Evolutionary conservation across 2,797 vertebrate species (phyloP).

Genomic region (Periophthalmus magnuspinnatus): DNA sequence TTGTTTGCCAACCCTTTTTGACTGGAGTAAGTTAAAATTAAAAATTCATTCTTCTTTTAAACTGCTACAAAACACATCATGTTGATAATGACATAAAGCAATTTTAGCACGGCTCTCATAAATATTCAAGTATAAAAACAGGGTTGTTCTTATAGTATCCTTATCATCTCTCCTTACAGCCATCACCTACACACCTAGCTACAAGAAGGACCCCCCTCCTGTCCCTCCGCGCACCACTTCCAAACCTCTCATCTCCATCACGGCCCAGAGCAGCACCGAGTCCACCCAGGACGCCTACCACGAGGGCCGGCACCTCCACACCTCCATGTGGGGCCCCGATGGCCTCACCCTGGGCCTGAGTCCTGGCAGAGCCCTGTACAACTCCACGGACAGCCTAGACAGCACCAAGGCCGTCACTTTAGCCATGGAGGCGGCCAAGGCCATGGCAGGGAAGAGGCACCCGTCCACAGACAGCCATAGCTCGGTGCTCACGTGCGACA

Average conservation of each 20-base stretch:
- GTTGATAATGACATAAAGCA: not conserved
- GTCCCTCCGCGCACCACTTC: conserved; percentile 94
- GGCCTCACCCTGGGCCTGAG: conserved; percentile 33
- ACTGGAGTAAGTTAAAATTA: not conserved
- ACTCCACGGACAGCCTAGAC: conserved; percentile 94
- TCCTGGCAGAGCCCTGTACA: conserved; percentile 85
- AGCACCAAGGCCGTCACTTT: conserved; percentile 94
- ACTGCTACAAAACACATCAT: not conserved
- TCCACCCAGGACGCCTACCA: conserved; percentile 97
- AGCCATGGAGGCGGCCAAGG: conserved; percentile 85
- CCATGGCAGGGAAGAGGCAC: conserved; percentile 82
- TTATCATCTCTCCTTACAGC: conserved; percentile 51
- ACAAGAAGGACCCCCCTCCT: conserved; percentile 95
- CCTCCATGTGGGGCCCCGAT: conserved; percentile 87
- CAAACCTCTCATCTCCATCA: conserved; percentile 97
- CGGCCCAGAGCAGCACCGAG: conserved; percentile 98
- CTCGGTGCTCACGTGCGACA: conserved; percentile 87
- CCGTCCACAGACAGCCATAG: conserved; percentile 81
- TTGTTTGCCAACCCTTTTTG: not conserved
- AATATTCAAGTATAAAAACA: not conserved
- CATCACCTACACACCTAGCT: conserved; percentile 88
- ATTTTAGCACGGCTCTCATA: not conserved
- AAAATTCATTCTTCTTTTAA: not conserved
- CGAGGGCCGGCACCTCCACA: conserved; percentile 84
- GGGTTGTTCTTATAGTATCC: not conserved